Evolutionary conservation across 1,140 invertebrate species (phyloP).

Genomic region (Temnothorax nylanderi): DNA sequence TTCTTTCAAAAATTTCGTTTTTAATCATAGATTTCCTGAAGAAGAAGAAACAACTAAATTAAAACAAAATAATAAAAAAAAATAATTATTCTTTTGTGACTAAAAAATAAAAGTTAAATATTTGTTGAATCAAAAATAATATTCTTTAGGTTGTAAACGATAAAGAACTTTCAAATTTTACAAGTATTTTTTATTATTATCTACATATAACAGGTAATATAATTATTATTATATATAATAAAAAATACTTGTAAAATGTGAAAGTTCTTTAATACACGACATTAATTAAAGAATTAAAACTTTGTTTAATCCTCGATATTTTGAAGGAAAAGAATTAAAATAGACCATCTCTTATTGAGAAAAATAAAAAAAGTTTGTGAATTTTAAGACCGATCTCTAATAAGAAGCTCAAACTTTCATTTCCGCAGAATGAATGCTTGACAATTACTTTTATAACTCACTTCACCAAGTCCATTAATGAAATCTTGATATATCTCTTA

Average conservation of each 20-base stretch:
- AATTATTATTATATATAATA: too few relatives aligned
- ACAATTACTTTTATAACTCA: conserved; percentile 12
- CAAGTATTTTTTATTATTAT: too few relatives aligned
- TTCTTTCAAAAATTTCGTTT: background rate
- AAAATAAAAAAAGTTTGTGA: background rate
- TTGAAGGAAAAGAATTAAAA: background rate
- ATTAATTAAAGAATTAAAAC: background rate
- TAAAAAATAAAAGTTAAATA: background rate
- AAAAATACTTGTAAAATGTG: too few relatives aligned
- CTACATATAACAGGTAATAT: too few relatives aligned
- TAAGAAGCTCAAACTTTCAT: background rate
- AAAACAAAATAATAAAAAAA: background rate
- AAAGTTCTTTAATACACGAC: too few relatives aligned
- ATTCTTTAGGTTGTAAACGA: background rate
- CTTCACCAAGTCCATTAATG: background rate
- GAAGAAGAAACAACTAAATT: background rate
- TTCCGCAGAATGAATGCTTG: background rate
- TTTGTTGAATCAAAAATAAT: background rate
- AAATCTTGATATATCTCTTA: background rate
- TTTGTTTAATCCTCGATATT: background rate
- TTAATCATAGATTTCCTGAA: background rate
- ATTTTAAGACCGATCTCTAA: background rate
- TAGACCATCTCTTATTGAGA: background rate
- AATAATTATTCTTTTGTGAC: background rate
- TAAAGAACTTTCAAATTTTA: background rate